Percentiles rank a stretch among this genome's conserved stretches.
Conservation (phyloP, 2,113 vertebrate species). For the Emberiza fucata region DNA sequence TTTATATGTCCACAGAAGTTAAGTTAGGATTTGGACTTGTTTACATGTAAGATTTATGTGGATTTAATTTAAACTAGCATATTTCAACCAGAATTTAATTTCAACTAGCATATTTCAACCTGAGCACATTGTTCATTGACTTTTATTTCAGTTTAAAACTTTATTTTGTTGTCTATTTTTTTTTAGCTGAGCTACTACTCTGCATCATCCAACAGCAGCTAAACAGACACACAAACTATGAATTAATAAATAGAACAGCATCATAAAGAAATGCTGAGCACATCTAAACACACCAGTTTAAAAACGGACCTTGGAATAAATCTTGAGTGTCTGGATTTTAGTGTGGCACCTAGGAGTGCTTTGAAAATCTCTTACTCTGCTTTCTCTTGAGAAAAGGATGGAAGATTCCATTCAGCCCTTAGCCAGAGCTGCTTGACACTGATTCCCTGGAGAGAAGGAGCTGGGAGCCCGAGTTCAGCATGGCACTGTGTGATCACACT, state of each 20-base stretch:
- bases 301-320: background rate
- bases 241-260: background rate
- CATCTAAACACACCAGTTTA: background rate
- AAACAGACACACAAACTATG: background rate
- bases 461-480: background rate
- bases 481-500: background rate
- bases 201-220: background rate
- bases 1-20: background rate
- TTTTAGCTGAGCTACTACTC: background rate
- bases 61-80: background rate
- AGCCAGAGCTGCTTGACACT: background rate
- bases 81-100: background rate
- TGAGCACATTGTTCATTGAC: background rate
- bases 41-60: background rate
- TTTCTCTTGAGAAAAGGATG: background rate
- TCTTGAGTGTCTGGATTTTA: background rate
- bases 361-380: background rate
- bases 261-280: background rate
- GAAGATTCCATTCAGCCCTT: background rate
- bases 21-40: background rate
- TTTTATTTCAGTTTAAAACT: background rate
- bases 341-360: background rate
- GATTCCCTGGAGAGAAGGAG: background rate
- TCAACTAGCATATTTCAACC: background rate
- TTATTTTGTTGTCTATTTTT: background rate